These are phyloP conservation scores for Diadumene lineata DNA, from an alignment of 92 coral and sea anemone species.

Conservation along the genomic window DNA sequence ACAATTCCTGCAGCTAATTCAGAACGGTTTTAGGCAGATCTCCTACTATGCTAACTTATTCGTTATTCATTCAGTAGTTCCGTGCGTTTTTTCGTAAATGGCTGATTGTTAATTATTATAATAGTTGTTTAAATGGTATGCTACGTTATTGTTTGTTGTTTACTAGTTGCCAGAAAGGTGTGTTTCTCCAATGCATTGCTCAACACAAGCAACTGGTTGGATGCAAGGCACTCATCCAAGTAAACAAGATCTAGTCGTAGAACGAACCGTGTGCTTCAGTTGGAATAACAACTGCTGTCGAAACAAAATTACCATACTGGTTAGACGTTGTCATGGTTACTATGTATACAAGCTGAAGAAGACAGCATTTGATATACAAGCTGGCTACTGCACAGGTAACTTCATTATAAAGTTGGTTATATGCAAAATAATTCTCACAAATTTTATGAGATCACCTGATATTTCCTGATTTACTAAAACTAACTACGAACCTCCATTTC, in stretches of 20 bases:
- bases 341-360: constrained; percentile 30
- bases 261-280: constrained; percentile 34
- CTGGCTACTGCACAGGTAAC: background rate
- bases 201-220: constrained; percentile 48
- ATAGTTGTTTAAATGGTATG: background rate
- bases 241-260: constrained; percentile 12
- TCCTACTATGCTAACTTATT: no score
- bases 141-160: no score
- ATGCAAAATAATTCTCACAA: no score
- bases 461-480: no score
- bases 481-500: no score
- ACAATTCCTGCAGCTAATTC: no score
- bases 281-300: constrained; percentile 42
- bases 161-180: constrained; percentile 41
- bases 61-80: no score
- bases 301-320: background rate
- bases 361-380: background rate
- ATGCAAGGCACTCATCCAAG: constrained; percentile 30
- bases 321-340: constrained; percentile 22
- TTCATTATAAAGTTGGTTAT: no score
- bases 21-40: no score
- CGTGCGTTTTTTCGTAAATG: no score
- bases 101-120: background rate
- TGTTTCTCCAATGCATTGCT: constrained; percentile 15
- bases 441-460: no score